phyloP scores from a whole-genome alignment of 2,797 vertebrate species.

The Bufotes viridis region DNA sequence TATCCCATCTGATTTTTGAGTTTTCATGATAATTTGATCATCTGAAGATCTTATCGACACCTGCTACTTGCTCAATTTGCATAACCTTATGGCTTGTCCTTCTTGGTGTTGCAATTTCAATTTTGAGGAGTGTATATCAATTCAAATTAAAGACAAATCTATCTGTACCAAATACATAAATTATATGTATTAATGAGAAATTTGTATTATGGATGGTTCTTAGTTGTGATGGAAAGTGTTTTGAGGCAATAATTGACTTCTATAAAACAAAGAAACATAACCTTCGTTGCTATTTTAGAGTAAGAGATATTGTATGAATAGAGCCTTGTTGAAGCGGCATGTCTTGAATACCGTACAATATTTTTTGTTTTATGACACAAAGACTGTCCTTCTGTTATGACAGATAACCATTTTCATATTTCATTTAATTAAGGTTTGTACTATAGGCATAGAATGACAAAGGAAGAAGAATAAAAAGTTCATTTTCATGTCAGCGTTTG shows the following conservation, averaged over 20 bases:
- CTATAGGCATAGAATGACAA: background rate
- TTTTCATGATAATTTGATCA: too few species aligned
- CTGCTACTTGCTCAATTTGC: too few species aligned
- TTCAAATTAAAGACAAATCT: background rate
- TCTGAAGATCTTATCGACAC: too few species aligned
- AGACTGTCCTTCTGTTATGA: conserved; percentile 48
- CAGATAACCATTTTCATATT: conserved; percentile 54
- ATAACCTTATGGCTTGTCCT: too few species aligned
- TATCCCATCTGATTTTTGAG: too few species aligned
- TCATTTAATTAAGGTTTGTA: conserved; percentile 48
- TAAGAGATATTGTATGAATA: conserved; percentile 47
- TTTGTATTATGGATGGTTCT: background rate
- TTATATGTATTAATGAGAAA: background rate
- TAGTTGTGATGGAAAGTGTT: conserved; percentile 9
- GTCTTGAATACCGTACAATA: conserved; percentile 21
- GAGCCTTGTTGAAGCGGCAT: background rate
- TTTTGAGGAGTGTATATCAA: too few species aligned
- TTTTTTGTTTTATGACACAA: conserved; percentile 52
- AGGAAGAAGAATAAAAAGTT: conserved; percentile 34
- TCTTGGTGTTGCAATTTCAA: too few species aligned
- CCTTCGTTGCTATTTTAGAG: conserved; percentile 27
- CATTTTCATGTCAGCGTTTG: conserved; percentile 40
- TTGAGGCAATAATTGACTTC: conserved; percentile 44
- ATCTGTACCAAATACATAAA: background rate
- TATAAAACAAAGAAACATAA: conserved; percentile 24